A percentile compares a stretch with the other conserved stretches of the same genome.
phyloP scores from a whole-genome alignment of 2,797 vertebrate species.

The Parauchenoglanis ngamensis region DNA sequence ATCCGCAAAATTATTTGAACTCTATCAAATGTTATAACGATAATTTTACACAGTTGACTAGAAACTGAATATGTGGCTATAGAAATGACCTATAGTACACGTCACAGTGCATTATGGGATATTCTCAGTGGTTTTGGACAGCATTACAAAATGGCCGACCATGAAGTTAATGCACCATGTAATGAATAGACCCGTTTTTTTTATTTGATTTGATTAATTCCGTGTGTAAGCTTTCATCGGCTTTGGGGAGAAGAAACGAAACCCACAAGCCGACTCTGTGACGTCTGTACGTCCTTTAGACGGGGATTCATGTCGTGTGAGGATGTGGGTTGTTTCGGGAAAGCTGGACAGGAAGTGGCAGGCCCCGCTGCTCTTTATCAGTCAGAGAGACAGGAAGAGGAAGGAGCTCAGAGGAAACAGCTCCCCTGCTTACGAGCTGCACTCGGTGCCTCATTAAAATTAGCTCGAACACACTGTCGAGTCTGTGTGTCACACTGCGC shows the following conservation, averaged over 20 bases:
- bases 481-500: neutral
- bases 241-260: neutral
- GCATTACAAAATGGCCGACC: neutral
- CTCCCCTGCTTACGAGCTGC: neutral
- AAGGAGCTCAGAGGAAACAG: slow-evolving; percentile 48
- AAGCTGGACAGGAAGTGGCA: slow-evolving; percentile 66
- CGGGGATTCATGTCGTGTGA: neutral
- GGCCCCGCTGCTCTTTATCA: slow-evolving; percentile 67
- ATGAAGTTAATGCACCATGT: neutral
- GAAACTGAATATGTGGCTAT: neutral
- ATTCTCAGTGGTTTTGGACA: neutral
- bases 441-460: neutral
- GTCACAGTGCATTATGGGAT: neutral
- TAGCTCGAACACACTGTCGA: neutral
- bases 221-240: neutral
- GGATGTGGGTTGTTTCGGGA: slow-evolving; percentile 29
- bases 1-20: neutral
- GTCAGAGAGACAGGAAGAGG: slow-evolving; percentile 59
- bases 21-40: neutral
- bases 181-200: neutral
- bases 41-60: neutral
- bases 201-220: neutral
- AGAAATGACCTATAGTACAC: neutral
- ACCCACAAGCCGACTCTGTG: neutral
- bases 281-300: slow-evolving; percentile 12